Conservation (phyloP, 1,140 invertebrate genomes). For the Nymphalis io region DNA sequence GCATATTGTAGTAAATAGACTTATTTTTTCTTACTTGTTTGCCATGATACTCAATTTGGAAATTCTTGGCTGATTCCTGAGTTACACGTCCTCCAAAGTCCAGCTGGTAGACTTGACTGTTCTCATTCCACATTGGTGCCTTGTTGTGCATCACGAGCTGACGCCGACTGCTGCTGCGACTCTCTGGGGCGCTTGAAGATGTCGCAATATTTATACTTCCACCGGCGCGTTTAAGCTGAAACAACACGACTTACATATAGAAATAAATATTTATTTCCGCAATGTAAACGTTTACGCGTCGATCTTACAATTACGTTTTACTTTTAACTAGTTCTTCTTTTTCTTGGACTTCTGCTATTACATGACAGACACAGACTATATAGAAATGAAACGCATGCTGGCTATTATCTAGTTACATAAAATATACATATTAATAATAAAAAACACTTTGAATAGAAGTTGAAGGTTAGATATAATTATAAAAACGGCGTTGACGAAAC, state of each 20-base stretch:
- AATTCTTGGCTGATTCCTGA: constrained; percentile 99
- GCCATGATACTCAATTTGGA: constrained; percentile 98
- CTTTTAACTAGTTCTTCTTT: too few relatives aligned
- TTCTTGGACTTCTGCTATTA: too few relatives aligned
- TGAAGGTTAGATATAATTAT: too few relatives aligned
- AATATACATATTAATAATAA: too few relatives aligned
- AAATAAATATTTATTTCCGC: background rate
- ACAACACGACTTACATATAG: constrained; percentile 4
- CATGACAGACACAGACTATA: too few relatives aligned
- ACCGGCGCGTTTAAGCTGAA: constrained; percentile 65
- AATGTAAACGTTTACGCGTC: too few relatives aligned
- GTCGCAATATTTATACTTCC: constrained; percentile 30
- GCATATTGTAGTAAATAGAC: constrained; percentile 14
- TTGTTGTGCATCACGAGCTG: constrained; percentile 99
- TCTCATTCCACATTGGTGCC: constrained; percentile 99
- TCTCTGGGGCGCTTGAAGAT: constrained; percentile 19
- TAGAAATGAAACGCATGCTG: too few relatives aligned
- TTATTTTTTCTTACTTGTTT: constrained; percentile 89
- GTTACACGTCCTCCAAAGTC: constrained; percentile 99
- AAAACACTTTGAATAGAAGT: too few relatives aligned
- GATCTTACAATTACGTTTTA: too few relatives aligned
- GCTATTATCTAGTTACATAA: too few relatives aligned
- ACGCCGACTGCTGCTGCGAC: constrained; percentile 40
- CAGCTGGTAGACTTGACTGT: constrained; percentile 98
- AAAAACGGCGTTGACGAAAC: too few relatives aligned